These are phyloP conservation scores for Axis porcinus DNA, from an alignment of 2,113 vertebrate species.

Conservation along the genomic window DNA sequence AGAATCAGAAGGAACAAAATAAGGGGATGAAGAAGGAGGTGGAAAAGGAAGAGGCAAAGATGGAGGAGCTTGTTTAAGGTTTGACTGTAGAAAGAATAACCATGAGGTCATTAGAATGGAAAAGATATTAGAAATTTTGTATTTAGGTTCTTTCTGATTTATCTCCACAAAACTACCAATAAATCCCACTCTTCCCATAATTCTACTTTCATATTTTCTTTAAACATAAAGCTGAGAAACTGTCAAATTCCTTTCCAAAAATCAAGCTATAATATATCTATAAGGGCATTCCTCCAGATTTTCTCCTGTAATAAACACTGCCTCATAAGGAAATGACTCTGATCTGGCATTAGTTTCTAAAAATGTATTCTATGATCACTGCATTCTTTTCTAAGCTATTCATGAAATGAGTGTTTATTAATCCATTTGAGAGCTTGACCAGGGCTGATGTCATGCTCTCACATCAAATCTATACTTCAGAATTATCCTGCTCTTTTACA, in stretches of 20 bases:
- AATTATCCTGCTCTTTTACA: background rate
- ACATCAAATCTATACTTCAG: background rate
- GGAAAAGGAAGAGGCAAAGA: background rate
- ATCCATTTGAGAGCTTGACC: background rate
- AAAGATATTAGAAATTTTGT: background rate
- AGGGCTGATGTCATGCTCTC: background rate
- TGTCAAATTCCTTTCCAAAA: slow-evolving; percentile 13
- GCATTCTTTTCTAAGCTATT: slow-evolving; percentile 40
- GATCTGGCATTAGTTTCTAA: background rate
- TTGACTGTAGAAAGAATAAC: background rate
- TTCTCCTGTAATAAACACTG: slow-evolving; percentile 24
- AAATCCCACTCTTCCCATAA: background rate
- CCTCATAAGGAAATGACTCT: slow-evolving; percentile 45
- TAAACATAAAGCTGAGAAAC: slow-evolving; percentile 7
- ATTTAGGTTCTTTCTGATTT: background rate
- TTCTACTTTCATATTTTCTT: background rate
- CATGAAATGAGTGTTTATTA: slow-evolving; percentile 12
- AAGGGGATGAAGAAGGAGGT: background rate
- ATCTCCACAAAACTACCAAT: background rate
- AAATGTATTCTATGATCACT: slow-evolving; percentile 19
- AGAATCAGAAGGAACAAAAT: background rate
- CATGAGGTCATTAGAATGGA: background rate
- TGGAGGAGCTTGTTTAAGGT: background rate
- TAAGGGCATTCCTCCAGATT: background rate
- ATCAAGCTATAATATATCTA: background rate